phyloP scores from a whole-genome alignment of 2,113 vertebrate genomes.

The cattle (Bos taurus) region ARS-UCD2.0 NC_037328.1:131568001-131568500 shows the following conservation, averaged over 20 bases:
- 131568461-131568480: background rate
- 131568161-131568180: constrained; percentile 79
- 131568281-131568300: background rate
- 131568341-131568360: background rate
- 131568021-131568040: constrained; percentile 86
- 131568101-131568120: constrained; percentile 75
- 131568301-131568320: background rate
- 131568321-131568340: background rate
- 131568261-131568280: constrained; percentile 39
- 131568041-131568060: constrained; percentile 87
- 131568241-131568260: constrained; percentile 22
- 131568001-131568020: constrained; percentile 89
- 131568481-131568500: background rate
- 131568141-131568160: constrained; percentile 67
- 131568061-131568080: constrained; percentile 88
- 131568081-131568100: constrained; percentile 87
- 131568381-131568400: background rate
- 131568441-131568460: background rate
- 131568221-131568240: constrained; percentile 40
- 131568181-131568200: constrained; percentile 65
- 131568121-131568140: constrained; percentile 69
- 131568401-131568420: background rate
- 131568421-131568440: background rate
- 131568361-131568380: background rate
- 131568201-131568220: constrained; percentile 58